Base-by-base conservation (phyloP, 2,888 invertebrate species). In the Pyrrhia umbra region DNA sequence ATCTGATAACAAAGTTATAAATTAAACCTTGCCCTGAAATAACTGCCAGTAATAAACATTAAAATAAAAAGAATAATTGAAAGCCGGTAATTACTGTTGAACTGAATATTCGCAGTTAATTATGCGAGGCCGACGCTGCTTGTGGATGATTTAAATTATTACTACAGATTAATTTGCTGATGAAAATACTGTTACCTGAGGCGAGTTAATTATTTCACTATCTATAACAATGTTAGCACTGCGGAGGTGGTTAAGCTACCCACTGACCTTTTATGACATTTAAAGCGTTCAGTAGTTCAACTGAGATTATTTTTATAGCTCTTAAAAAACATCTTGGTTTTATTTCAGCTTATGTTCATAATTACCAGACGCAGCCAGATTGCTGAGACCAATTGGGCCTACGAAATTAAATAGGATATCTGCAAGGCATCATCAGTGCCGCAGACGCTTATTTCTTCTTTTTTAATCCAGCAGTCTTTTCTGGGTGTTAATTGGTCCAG, bases 31-130 rank as follows among this genome's bases (percentile, higher is more conserved):
- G 15, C 21, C 40, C 25, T 16, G 46, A 34, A 63, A 23, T 8
- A 15, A 50, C 16, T 1, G n/a, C n/a, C n/a, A 23, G n/a, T 65
- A 30, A 8, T 2, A 2, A 21, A 15, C 30, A 5, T 10, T 16
- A 25, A 46, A 25, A 30, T 62, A 23, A 54, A 47, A 42, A 40
- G 39, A 34, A 56, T 40, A 74, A 49, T 62, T 67, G 21, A 67
- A 68, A 46, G 52, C 21, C 42, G 52, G 43, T 80, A 59, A 68
- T 57, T 66, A 50, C 58, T 27, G 60, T 67, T 68, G 56, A 64
- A 61, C 61, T 71, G 37, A 68, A 79, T 68, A 71, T 80, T 68
- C 62, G 43, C 54, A 78, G 55, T 61, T 71, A 80, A 81, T 77
- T 67, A 77, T 43, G 49, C 21, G 61, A 55, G 50, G 65, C 42